Conservation (phyloP, 2,797 vertebrate genomes). For the Rhyacichthys aspro region DNA sequence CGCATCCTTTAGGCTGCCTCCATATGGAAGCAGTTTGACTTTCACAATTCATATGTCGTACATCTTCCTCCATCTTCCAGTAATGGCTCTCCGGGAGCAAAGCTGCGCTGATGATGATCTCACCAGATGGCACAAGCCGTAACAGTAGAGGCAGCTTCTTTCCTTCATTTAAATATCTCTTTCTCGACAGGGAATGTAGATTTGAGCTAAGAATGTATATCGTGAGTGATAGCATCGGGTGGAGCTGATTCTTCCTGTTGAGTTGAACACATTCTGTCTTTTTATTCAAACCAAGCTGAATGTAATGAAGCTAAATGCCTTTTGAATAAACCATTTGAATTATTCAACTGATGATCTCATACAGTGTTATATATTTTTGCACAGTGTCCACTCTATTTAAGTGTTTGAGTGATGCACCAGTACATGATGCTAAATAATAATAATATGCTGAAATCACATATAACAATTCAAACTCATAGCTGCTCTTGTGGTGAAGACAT, state of each 20-base stretch:
- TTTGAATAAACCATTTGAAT: neutral
- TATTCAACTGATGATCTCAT: neutral
- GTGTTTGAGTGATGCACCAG: neutral
- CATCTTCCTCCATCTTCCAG: constrained; percentile 51
- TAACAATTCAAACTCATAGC: neutral
- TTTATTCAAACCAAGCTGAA: neutral
- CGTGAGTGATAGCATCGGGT: constrained; percentile 8
- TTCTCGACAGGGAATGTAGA: constrained; percentile 32
- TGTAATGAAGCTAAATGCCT: neutral
- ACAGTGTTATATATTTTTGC: too few relatives aligned
- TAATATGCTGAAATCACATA: neutral
- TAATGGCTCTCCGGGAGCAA: constrained; percentile 62
- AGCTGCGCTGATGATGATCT: constrained; percentile 55
- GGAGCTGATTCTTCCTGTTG: constrained; percentile 5
- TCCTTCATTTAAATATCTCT: constrained; percentile 53
- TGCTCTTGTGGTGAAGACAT: neutral
- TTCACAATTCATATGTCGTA: constrained; percentile 56
- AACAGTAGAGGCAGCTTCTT: constrained; percentile 51
- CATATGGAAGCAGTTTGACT: constrained; percentile 60
- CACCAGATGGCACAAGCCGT: constrained; percentile 62
- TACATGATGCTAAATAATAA: neutral
- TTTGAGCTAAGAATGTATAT: constrained; percentile 13
- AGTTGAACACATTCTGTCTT: neutral
- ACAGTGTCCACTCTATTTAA: neutral
- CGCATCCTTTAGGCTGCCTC: constrained; percentile 48